A percentile compares a stretch with the other conserved stretches of the same genome.
Evolutionary conservation across 2,888 invertebrate genomes (phyloP).

Genomic region (Eupithecia vulgata): DNA sequence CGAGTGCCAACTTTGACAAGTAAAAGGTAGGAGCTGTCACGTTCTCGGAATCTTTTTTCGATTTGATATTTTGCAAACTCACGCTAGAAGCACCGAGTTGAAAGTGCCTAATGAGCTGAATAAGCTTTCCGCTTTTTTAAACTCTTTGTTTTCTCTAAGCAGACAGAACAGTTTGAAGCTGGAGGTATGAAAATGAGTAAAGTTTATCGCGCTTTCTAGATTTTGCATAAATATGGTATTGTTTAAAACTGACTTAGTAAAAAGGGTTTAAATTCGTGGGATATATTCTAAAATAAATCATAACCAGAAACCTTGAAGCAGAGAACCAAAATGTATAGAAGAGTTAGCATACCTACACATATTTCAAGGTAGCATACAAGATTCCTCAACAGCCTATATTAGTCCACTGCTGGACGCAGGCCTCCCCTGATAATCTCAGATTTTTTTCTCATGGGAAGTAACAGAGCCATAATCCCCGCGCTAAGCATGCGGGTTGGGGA

Average conservation of each 20-base stretch:
- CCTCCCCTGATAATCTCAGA: too few relatives aligned
- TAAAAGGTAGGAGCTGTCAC: not conserved
- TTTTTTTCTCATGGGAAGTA: too few relatives aligned
- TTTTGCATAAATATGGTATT: not conserved
- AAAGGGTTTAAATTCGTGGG: not conserved
- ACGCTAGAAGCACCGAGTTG: constrained; percentile 45
- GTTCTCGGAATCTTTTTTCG: not conserved
- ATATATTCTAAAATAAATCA: not conserved
- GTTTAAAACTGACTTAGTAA: not conserved
- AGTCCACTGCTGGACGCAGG: too few relatives aligned
- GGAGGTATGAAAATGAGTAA: not conserved
- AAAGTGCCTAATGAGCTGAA: constrained; percentile 35
- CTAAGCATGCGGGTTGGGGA: too few relatives aligned
- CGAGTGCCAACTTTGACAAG: not conserved
- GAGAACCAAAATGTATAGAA: too few relatives aligned
- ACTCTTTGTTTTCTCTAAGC: not conserved
- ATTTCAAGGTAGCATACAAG: too few relatives aligned
- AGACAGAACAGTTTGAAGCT: not conserved
- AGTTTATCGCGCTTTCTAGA: not conserved
- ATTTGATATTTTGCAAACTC: not conserved
- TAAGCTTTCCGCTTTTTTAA: constrained; percentile 21
- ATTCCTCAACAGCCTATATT: too few relatives aligned
- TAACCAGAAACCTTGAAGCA: too few relatives aligned
- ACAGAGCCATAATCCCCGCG: too few relatives aligned
- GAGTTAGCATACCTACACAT: too few relatives aligned